Evolutionary conservation across 2,797 vertebrate species (phyloP).

Genomic region (Odontamblyopus lacepedii): DNA sequence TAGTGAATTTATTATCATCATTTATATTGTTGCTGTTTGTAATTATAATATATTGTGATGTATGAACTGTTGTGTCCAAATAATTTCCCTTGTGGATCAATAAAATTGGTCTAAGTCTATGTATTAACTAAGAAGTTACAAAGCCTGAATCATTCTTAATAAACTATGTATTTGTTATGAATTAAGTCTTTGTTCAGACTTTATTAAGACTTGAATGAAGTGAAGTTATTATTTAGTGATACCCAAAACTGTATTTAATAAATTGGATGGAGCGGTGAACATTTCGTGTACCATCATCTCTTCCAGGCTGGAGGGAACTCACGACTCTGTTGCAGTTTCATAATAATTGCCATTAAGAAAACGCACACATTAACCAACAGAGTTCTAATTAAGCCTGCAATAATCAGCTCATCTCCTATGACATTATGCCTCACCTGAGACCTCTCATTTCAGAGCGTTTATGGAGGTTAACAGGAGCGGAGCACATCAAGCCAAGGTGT

Average conservation of each 20-base stretch:
- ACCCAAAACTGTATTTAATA: background rate
- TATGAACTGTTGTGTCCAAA: no score
- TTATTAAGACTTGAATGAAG: no score
- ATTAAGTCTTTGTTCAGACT: no score
- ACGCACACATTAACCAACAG: constrained; percentile 63
- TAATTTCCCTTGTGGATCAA: no score
- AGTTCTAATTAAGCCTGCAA: constrained; percentile 72
- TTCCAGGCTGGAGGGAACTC: constrained; percentile 41
- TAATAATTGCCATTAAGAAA: constrained; percentile 54
- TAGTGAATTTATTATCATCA: no score
- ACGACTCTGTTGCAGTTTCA: constrained; percentile 40
- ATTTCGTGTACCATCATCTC: constrained; percentile 6
- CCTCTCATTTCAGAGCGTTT: constrained; percentile 75
- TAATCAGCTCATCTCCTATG: constrained; percentile 72
- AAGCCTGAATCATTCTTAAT: no score
- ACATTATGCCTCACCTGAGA: constrained; percentile 73
- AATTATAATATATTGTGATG: no score
- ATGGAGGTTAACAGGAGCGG: constrained; percentile 71
- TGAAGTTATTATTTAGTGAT: no score
- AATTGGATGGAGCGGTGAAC: background rate
- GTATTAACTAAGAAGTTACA: no score
- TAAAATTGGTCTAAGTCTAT: no score
- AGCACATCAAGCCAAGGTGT: constrained; percentile 50
- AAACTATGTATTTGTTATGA: no score
- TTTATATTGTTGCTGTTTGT: no score